These are phyloP conservation scores for Hydriomena furcata DNA, from an alignment of 2,888 invertebrate genomes.

Conservation along the genomic window DNA sequence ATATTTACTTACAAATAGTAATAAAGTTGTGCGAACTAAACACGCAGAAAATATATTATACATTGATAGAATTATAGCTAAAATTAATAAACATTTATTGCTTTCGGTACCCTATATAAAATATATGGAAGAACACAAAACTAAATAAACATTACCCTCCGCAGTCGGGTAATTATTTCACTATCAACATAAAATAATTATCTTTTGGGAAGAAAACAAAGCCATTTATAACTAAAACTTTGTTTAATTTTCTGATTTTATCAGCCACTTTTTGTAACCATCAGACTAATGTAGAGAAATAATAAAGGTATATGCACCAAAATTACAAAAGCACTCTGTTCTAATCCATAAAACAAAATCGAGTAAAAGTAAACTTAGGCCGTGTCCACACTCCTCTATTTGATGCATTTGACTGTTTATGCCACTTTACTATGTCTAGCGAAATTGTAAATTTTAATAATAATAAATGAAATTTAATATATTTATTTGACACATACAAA, in stretches of 20 bases:
- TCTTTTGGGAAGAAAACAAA: background rate
- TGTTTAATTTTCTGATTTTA: no score
- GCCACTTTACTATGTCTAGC: no score
- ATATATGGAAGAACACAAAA: slow-evolving; percentile 24
- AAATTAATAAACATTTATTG: slow-evolving; percentile 68
- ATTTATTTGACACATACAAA: no score
- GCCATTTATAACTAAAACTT: no score
- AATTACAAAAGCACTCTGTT: slow-evolving; percentile 51
- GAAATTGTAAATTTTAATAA: no score
- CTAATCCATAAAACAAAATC: slow-evolving; percentile 13
- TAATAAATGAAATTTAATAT: no score
- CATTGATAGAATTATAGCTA: slow-evolving; percentile 47
- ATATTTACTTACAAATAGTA: slow-evolving; percentile 29
- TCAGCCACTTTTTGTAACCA: background rate
- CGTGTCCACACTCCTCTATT: background rate
- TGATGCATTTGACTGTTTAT: no score
- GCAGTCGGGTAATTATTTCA: slow-evolving; percentile 4
- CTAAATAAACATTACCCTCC: background rate
- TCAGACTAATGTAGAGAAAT: background rate
- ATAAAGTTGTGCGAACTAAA: slow-evolving; percentile 63
- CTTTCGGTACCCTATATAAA: slow-evolving; percentile 55
- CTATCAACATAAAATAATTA: background rate
- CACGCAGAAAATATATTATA: slow-evolving; percentile 53
- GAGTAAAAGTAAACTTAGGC: slow-evolving; percentile 17
- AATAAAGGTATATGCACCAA: slow-evolving; percentile 48